Percentiles rank a stretch among this genome's conserved stretches.
phyloP scores from a whole-genome alignment of 1,140 invertebrate species.

The Mactra quadrangularis region DNA sequence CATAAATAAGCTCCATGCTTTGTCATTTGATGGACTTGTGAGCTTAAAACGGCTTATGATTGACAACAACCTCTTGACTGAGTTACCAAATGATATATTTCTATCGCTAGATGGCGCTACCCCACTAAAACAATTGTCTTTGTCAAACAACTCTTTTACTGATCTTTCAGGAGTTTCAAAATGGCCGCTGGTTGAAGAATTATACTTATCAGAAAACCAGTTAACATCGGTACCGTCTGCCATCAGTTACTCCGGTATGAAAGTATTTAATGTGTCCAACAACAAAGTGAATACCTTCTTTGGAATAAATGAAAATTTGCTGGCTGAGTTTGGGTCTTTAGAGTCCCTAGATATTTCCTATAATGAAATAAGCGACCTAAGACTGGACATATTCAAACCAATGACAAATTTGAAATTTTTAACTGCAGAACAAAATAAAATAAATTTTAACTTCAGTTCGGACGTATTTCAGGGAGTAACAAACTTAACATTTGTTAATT shows the following conservation, averaged over 20 bases:
- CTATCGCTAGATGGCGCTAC: not conserved
- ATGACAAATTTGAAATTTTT: not conserved
- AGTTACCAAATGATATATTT: constrained; percentile 11
- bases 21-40: constrained; percentile 15
- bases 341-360: constrained; percentile 17
- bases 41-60: not conserved
- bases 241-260: constrained; percentile 37
- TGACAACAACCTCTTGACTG: constrained; percentile 6
- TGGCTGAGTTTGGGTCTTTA: constrained; percentile 1
- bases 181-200: not conserved
- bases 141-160: constrained; percentile 10
- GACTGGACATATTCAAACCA: not conserved
- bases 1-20: not conserved
- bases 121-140: not conserved
- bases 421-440: constrained; percentile 7
- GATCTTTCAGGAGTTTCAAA: not conserved
- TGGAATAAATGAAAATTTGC: constrained; percentile 37
- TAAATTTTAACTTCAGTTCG: not conserved
- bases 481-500: not conserved
- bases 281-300: constrained; percentile 28
- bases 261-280: constrained; percentile 21
- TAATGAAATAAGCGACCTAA: constrained; percentile 42
- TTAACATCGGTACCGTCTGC: constrained; percentile 8
- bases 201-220: constrained; percentile 12
- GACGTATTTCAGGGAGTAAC: not conserved